phyloP scores from a whole-genome alignment of 2,888 invertebrate species.

The Hirtodrosophila histrioides region DNA sequence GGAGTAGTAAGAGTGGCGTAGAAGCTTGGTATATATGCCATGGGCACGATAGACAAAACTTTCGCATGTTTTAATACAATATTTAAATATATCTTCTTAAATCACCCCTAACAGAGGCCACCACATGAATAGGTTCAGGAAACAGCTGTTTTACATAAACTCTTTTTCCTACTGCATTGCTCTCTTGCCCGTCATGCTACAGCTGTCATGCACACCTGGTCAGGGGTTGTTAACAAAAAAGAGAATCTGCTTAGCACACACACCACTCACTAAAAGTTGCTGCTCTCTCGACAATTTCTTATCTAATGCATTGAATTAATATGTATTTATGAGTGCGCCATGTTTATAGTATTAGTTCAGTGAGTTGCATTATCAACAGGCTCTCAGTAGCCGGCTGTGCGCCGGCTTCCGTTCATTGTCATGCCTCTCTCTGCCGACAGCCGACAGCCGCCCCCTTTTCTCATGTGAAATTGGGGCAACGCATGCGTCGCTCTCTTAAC shows the following conservation, averaged over 20 bases:
- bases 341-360: neutral
- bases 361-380: conserved; percentile 24
- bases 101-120: conserved; percentile 3
- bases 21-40: no score
- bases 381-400: conserved; percentile 12
- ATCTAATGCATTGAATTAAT: conserved; percentile 6
- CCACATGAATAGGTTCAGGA: neutral
- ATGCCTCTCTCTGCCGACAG: conserved; percentile 7
- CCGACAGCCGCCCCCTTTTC: conserved; percentile 15
- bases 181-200: conserved; percentile 7
- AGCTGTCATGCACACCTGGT: conserved; percentile 35
- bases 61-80: no score
- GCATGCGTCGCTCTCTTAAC: conserved; percentile 43
- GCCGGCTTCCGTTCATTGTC: conserved; percentile 34
- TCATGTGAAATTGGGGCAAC: conserved; percentile 23
- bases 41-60: no score
- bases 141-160: conserved; percentile 35
- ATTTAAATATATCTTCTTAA: neutral
- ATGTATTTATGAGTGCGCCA: neutral
- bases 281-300: conserved; percentile 1
- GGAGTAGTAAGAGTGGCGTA: no score
- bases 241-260: neutral
- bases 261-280: neutral
- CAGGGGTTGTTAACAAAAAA: conserved; percentile 16
- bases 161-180: neutral